Base-by-base conservation (phyloP, 2,797 vertebrate species). In the Monodelphis domestica region DNA sequence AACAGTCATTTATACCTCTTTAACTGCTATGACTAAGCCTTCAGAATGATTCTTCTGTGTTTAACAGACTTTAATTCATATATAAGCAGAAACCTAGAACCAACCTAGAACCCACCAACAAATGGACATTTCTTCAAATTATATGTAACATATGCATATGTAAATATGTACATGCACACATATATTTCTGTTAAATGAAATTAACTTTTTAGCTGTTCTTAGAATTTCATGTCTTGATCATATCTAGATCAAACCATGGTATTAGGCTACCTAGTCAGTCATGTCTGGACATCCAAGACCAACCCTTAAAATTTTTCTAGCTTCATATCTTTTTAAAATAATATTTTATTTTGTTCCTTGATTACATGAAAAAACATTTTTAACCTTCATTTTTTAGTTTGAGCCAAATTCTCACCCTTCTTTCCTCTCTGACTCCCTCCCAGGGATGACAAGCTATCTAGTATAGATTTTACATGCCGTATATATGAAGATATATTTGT, bases 191-290 rank as follows among this genome's bases (percentile, higher is more conserved):
- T 88, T 38, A 59, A 95, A 88, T 87, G 53, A 95, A 94, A 53
- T 78, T 1, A n/a, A n/a, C n/a, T 90, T 52, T 28, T 91, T 51
- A 78, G 3, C 53, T 88, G 3, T 70, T 59, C 93, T 30, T 70
- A 5, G 91, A 70, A 50, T 28, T 92, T 95, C 30, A 33, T 53
- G 33, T 89, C 89, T 90, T 94, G 15, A 93, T 88, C 91, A 0
- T 28, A 29, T 7, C 91, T 87, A 89, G 92, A 94, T 93, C 54
- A 91, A 91, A 96, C 57, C 12, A 45, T 88, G 12, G n/a, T 88
- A 6, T 90, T 88, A 93, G 24, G 59, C 90, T 91, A 57, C 10
- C 24, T 0, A 53, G 15, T 93, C n/a, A 92, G 50, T 91, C 84
- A 95, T 59, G 87, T 3, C 90, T 91, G 45, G 6, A 38, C 63